A percentile compares a stretch with the other conserved stretches of the same genome.
Conservation (phyloP, 2,797 vertebrate species). For the Macroramphosus scolopax region DNA sequence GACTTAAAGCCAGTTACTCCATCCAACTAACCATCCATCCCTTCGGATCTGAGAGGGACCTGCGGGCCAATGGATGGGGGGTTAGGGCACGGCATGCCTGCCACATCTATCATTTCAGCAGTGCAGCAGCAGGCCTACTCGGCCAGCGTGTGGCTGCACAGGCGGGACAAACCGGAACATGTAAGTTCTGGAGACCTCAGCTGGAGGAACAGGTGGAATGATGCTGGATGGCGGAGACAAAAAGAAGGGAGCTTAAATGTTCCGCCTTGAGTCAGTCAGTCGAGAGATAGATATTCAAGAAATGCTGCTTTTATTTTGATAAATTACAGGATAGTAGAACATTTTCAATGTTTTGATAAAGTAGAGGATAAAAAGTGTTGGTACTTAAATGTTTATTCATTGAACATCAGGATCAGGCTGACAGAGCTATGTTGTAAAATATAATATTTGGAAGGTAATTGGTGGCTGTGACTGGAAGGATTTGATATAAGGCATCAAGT, state of each 20-base stretch:
- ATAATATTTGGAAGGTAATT: too few relatives aligned
- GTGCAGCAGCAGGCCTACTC: conserved; percentile 94
- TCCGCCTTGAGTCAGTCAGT: conserved; percentile 1
- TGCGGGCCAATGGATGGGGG: conserved; percentile 71
- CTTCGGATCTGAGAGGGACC: conserved; percentile 56
- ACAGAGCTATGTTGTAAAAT: too few relatives aligned
- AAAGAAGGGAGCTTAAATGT: too few relatives aligned
- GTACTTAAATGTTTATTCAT: too few relatives aligned
- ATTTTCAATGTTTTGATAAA: too few relatives aligned
- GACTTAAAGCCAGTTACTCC: neutral
- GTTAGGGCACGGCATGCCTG: conserved; percentile 60
- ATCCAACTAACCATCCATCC: neutral
- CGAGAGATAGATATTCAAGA: neutral
- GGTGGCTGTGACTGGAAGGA: too few relatives aligned
- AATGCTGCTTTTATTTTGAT: too few relatives aligned
- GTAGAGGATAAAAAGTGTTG: too few relatives aligned
- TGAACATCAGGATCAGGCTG: too few relatives aligned
- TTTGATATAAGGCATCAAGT: too few relatives aligned
- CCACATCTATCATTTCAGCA: conserved; percentile 81
- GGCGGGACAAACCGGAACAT: conserved; percentile 90
- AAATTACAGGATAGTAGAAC: too few relatives aligned
- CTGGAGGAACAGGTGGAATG: conserved; percentile 5
- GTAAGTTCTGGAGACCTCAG: conserved; percentile 76
- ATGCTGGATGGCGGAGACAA: too few relatives aligned
- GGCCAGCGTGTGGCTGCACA: conserved; percentile 90